These are phyloP conservation scores for Zele albiditarsus DNA, from an alignment of 2,888 invertebrate genomes.

Conservation along the genomic window DNA sequence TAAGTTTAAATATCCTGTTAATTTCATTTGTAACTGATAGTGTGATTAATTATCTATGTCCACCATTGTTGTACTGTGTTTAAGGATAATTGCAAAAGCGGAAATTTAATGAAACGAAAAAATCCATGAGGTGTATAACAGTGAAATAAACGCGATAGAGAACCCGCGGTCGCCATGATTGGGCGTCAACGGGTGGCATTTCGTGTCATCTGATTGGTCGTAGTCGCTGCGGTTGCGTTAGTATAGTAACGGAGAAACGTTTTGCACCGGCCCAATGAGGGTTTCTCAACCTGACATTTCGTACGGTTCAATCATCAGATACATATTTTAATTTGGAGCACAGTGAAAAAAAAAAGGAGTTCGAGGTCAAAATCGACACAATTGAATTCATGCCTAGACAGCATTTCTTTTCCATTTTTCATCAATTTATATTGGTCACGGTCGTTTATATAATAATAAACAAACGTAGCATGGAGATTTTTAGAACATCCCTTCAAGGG, in stretches of 20 bases:
- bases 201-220: conserved; percentile 56
- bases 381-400: background rate
- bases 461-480: background rate
- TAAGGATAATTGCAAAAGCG: background rate
- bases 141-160: conserved; percentile 48
- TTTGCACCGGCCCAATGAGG: conserved; percentile 52
- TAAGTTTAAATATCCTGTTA: too few species aligned
- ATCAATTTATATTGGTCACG: background rate
- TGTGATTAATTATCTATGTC: background rate
- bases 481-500: background rate
- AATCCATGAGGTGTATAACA: conserved; percentile 4
- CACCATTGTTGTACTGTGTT: background rate
- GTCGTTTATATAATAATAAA: background rate
- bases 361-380: conserved; percentile 6
- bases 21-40: background rate
- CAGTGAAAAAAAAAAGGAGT: background rate
- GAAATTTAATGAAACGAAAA: conserved; percentile 25
- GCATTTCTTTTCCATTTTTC: background rate
- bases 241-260: conserved; percentile 13
- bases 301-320: background rate
- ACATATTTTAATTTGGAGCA: background rate
- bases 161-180: conserved; percentile 62
- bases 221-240: conserved; percentile 20
- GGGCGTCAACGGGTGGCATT: conserved; percentile 60
- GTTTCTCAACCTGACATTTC: conserved; percentile 47